Evolutionary conservation across 2,113 vertebrate genomes (phyloP).

Genomic region (Leptobrachium ailaonicum): DNA sequence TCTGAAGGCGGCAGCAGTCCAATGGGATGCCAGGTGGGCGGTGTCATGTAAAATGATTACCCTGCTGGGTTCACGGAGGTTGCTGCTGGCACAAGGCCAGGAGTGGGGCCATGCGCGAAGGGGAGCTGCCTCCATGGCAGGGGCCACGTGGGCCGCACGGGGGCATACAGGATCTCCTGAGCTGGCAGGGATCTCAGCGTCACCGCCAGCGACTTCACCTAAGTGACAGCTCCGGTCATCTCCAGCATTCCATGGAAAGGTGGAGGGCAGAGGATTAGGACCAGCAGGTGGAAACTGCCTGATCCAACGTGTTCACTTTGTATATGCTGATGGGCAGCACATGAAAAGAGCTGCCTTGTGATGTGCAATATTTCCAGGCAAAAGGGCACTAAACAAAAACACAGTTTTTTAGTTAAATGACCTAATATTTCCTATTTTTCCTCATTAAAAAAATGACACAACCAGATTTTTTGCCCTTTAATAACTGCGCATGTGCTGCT

Average conservation of each 20-base stretch:
- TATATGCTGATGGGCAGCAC: too few species aligned
- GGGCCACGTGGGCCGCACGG: background rate
- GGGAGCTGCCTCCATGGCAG: background rate
- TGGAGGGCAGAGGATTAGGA: too few species aligned
- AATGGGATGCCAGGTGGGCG: background rate
- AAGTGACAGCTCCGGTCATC: background rate
- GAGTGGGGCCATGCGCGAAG: background rate
- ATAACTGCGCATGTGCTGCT: too few species aligned
- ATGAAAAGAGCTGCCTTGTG: too few species aligned
- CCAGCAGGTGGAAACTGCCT: too few species aligned
- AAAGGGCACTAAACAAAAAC: too few species aligned
- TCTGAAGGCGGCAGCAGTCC: constrained; percentile 20
- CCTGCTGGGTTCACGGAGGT: background rate
- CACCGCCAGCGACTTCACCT: background rate
- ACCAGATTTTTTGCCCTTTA: too few species aligned
- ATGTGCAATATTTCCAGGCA: too few species aligned
- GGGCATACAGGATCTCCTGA: background rate
- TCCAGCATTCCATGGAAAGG: background rate
- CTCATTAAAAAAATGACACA: too few species aligned
- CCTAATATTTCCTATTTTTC: too few species aligned
- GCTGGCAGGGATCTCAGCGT: background rate
- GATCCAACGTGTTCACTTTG: too few species aligned
- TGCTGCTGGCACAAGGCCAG: background rate
- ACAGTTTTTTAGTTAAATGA: too few species aligned
- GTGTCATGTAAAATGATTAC: background rate